Conservation (phyloP, 2,113 vertebrate genomes). For the Casuarius casuarius region DNA sequence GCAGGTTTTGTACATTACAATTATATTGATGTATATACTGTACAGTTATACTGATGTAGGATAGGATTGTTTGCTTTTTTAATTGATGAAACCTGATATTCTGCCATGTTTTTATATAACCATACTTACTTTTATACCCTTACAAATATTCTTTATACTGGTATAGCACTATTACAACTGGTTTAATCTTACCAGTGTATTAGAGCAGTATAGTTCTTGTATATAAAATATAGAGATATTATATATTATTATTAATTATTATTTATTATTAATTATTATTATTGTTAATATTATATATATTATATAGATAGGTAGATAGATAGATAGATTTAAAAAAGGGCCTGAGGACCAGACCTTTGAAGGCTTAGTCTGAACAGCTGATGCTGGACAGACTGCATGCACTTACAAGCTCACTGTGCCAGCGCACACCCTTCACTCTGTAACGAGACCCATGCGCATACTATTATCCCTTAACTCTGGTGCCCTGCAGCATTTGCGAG, state of each 20-base stretch:
- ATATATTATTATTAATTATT: no score
- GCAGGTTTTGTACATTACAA: not conserved
- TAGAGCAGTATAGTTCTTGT: not conserved
- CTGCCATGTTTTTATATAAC: not conserved
- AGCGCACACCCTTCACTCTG: not conserved
- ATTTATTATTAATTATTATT: no score
- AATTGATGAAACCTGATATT: not conserved
- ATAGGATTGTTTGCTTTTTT: not conserved
- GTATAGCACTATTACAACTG: not conserved
- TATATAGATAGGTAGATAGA: no score
- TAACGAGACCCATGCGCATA: rapidly evolving
- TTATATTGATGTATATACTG: not conserved
- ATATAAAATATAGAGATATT: not conserved
- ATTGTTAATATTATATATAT: no score
- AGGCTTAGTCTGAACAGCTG: not conserved
- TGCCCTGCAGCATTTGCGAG: not conserved
- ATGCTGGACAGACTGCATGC: no score
- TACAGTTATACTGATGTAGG: not conserved
- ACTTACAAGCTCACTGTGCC: not conserved
- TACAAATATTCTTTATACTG: not conserved
- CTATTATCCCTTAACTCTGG: not conserved
- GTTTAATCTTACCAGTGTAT: not conserved
- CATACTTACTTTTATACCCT: not conserved
- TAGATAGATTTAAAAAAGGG: not conserved
- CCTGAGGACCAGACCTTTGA: not conserved